Base-by-base conservation (phyloP, 2,797 vertebrate species). In the Urosaurus nigricauda region DNA sequence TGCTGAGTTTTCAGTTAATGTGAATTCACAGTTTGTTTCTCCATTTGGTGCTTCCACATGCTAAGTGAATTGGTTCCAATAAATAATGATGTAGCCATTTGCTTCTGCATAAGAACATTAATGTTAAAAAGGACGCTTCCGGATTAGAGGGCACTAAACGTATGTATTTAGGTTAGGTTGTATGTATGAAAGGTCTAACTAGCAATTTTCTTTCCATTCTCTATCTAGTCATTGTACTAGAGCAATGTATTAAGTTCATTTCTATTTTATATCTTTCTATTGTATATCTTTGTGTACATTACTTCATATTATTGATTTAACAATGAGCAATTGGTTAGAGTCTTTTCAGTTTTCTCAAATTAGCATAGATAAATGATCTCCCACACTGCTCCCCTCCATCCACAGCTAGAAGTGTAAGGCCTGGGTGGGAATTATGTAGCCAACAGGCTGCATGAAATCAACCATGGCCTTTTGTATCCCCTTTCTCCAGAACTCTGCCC, bases 21-120 rank as follows among this genome's bases (percentile, higher is more conserved):
- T 92, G 94, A 94, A 93, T 95, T 95, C 93, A 95, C 95, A 94
- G 74, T 95, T 95, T 94, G 93, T 93, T 78, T 96, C 90, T 87
- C 89, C 91, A 86, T 95, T 96, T 96, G 92, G 90, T 91, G 68
- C 91, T 94, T 92, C 95, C 95, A 95, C 95, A 91, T 95, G 95
- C 93, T 94, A 89, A 95, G 92, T 90, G 92, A 95, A 94, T 88
- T 92, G 87, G 83, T 94, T 95, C 91, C 93, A 94, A 94, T 93
- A 70, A 19, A 90, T 79, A 85, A 90, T 90, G 90, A 92, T 91
- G 86, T 6, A 91, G 85, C 90, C 88, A 83, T 94, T 95, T 93
- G 53, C 88, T 93, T 91, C 75, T 92, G 92, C 87, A 85, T 92
- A 87, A 87, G 80, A 68, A 60, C 35, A 90, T 85, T 81, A 53